Evolutionary conservation across 2,888 invertebrate genomes (phyloP), one percentile per base, ranked within the genome.

Genomic region (Auanema sp.): DNA sequence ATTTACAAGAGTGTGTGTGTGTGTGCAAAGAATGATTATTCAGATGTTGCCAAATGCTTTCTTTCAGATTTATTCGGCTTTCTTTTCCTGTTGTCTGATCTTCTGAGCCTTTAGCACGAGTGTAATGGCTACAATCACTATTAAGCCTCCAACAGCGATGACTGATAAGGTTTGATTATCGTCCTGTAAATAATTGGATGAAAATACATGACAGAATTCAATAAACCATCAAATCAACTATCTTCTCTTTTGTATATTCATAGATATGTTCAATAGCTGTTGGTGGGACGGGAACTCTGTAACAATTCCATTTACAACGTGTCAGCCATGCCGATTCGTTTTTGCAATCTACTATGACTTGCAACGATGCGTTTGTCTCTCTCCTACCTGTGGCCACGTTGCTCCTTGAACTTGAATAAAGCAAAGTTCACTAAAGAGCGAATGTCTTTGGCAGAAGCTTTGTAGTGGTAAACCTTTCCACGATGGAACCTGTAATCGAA

Each of bases 381-480:
- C n/a, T n/a, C 49, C 21, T 16, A 68, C 67, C 72, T 58, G 56
- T 73, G 73, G 50, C 73, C 73, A 52, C 74, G 44, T 43, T 71
- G 74, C 58, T 75, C 83, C 65, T 83, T 84, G 72, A 79, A 83
- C 60, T 80, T 80, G 67, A 76, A 72, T 51, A 84, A 65, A 14
- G 83, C 83, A 60, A 83, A 83, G 53, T 78, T 71, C 47, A 74
- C 73, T 43, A 84, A 64, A n/a, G 78, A 76, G 24, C 76, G 71
- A n/a, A 78, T 75, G 65, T 84, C 83, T 53, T 78, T 75, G 1
- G 83, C 83, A 4, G 77, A 61, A 6, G 84, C 83, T 64, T 78
- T 80, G 71, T 84, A 83, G 24, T 81, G 77, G 64, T 81, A 83
- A 75, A 83, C 76, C 66, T 83, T 83, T 51, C 83, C 83, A 11